These are phyloP conservation scores for Ophion costatus DNA, from an alignment of 2,888 invertebrate genomes.

Conservation along the genomic window DNA sequence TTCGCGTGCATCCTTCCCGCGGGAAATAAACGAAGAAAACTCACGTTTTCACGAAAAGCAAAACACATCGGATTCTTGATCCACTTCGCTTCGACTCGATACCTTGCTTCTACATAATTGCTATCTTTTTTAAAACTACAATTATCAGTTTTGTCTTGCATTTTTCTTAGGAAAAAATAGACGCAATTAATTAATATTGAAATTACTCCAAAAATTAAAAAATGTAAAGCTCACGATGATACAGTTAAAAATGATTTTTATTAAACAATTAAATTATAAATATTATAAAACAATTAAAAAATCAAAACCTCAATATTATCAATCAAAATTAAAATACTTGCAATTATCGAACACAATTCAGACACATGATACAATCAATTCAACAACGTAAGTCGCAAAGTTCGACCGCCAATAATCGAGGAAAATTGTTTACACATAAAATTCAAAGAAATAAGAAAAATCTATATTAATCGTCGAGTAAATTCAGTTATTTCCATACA, in stretches of 20 bases:
- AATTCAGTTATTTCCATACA: neutral
- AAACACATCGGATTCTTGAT: slow-evolving; percentile 5
- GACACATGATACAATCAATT: too few species aligned
- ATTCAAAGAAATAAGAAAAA: neutral
- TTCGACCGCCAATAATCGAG: too few species aligned
- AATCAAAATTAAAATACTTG: too few species aligned
- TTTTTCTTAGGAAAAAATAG: neutral
- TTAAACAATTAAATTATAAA: too few species aligned
- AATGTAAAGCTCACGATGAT: too few species aligned
- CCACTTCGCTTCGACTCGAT: neutral
- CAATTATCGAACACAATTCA: too few species aligned
- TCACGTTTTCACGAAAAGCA: slow-evolving; percentile 20
- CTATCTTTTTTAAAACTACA: neutral
- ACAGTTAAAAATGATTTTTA: too few species aligned
- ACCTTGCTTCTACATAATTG: neutral
- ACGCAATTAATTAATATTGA: too few species aligned
- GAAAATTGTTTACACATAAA: neutral
- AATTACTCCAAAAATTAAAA: too few species aligned
- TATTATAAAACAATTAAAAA: too few species aligned
- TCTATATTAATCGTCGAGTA: neutral
- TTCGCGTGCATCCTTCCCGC: slow-evolving; percentile 35
- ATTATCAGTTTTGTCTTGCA: neutral
- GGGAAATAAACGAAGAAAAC: slow-evolving; percentile 53
- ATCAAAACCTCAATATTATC: too few species aligned
- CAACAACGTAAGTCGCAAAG: too few species aligned